Evolutionary conservation across 2,113 vertebrate genomes (phyloP).

Genomic region (Paraplagusia blochii): DNA sequence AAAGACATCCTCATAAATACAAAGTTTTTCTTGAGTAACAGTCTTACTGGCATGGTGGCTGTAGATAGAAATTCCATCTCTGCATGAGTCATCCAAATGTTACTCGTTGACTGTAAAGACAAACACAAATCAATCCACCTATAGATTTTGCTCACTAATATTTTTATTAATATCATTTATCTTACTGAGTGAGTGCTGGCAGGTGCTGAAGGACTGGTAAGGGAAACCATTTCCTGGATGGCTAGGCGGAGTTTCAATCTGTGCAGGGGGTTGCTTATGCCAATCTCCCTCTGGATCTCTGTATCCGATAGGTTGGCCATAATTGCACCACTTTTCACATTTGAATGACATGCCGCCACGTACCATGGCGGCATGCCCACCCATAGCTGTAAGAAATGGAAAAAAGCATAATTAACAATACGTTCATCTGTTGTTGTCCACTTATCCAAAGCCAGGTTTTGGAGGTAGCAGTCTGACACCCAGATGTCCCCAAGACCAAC

Average conservation of each 20-base stretch:
- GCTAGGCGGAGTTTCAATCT: slow-evolving; percentile 89
- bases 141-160: not conserved
- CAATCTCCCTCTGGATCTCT: slow-evolving; percentile 93
- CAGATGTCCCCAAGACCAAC: no score
- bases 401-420: not conserved
- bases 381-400: slow-evolving; percentile 80
- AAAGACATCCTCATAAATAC: not conserved
- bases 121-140: slow-evolving; percentile 1
- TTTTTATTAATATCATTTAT: not conserved
- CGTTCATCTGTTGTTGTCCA: no score
- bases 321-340: slow-evolving; percentile 91
- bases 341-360: slow-evolving; percentile 90
- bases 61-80: slow-evolving; percentile 92
- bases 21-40: not conserved
- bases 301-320: slow-evolving; percentile 95
- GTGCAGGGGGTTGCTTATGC: slow-evolving; percentile 93
- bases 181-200: slow-evolving; percentile 89
- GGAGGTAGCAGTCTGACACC: no score
- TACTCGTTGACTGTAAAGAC: slow-evolving; percentile 84
- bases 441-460: no score
- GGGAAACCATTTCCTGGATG: slow-evolving; percentile 96
- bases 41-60: slow-evolving; percentile 86
- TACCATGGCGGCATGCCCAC: slow-evolving; percentile 96
- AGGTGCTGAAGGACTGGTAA: slow-evolving; percentile 89
- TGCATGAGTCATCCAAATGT: slow-evolving; percentile 95